Evolutionary conservation across 92 coral and sea anemone species (phyloP).

Genomic region (Palythoa grandiflora): DNA sequence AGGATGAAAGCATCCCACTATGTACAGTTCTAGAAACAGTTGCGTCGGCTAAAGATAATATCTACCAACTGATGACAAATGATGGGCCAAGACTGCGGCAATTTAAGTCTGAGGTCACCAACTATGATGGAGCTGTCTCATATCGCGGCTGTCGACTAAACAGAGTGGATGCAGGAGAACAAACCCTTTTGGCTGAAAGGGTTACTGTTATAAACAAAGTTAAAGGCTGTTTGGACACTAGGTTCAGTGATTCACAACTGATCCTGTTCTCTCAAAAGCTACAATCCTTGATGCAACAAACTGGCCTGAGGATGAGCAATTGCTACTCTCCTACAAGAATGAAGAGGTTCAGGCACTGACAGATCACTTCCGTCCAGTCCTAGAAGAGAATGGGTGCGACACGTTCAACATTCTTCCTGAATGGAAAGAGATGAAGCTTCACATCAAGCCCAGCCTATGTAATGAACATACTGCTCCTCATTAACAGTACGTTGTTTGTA

Average conservation of each 20-base stretch:
- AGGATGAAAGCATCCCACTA: neutral
- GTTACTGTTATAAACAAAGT: slow-evolving; percentile 2
- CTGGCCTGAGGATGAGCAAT: slow-evolving; percentile 32
- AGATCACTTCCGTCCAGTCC: slow-evolving; percentile 70
- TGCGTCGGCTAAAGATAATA: slow-evolving; percentile 7
- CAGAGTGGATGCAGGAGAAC: slow-evolving; percentile 23
- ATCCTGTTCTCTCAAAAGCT: slow-evolving; percentile 39
- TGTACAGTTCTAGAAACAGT: slow-evolving; percentile 22
- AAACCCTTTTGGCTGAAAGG: slow-evolving; percentile 13
- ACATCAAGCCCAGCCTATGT: slow-evolving; percentile 21
- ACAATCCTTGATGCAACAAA: slow-evolving; percentile 11
- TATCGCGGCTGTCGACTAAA: slow-evolving; percentile 1
- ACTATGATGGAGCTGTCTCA: neutral
- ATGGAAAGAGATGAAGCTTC: slow-evolving; percentile 43
- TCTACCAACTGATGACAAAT: slow-evolving; percentile 6
- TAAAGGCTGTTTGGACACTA: slow-evolving; percentile 4
- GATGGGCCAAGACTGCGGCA: slow-evolving; percentile 30
- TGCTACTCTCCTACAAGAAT: slow-evolving; percentile 35
- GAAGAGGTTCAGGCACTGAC: slow-evolving; percentile 45
- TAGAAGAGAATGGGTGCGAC: slow-evolving; percentile 65
- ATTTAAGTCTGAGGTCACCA: slow-evolving; percentile 22
- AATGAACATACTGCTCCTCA: slow-evolving; percentile 7
- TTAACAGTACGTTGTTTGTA: no score
- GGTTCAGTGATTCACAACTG: slow-evolving; percentile 15
- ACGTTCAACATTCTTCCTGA: slow-evolving; percentile 61